Percentiles rank a stretch among this genome's conserved stretches.
Conservation (phyloP, 1,140 invertebrate genomes). For the Leptinotarsa defecta region DNA sequence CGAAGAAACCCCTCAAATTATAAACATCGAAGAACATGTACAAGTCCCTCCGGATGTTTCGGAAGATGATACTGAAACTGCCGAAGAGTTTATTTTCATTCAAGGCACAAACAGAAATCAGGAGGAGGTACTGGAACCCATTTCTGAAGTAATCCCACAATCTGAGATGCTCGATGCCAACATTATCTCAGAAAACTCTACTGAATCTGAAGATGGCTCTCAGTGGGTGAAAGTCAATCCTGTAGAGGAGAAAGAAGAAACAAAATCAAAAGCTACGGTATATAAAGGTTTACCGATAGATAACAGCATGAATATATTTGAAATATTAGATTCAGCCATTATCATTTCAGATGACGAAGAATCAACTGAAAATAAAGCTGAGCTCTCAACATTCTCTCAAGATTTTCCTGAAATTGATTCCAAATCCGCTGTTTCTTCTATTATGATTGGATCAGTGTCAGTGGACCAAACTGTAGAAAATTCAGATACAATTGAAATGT, state of each 20-base stretch:
- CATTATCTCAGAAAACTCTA: background rate
- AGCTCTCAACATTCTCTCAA: no score
- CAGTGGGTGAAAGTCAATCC: conserved; percentile 25
- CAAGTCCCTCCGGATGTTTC: conserved; percentile 16
- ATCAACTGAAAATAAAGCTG: no score
- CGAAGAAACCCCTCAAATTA: conserved; percentile 47
- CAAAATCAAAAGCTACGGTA: background rate
- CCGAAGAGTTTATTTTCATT: conserved; percentile 43
- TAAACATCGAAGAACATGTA: conserved; percentile 37
- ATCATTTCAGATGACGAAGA: background rate
- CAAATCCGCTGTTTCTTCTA: no score
- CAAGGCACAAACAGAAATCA: conserved; percentile 23
- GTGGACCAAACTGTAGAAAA: no score
- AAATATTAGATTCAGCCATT: background rate
- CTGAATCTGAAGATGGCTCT: conserved; percentile 24
- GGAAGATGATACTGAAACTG: conserved; percentile 37
- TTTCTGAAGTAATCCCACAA: background rate
- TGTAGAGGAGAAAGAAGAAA: background rate
- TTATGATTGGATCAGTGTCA: no score
- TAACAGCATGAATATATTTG: conserved; percentile 12
- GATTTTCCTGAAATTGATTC: no score
- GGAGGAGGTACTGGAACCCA: background rate
- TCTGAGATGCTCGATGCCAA: background rate
- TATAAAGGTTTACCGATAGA: conserved; percentile 16
- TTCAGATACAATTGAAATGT: no score